These are phyloP conservation scores for Amblyopsis rosae DNA, from an alignment of 2,113 vertebrate species.

Conservation along the genomic window DNA sequence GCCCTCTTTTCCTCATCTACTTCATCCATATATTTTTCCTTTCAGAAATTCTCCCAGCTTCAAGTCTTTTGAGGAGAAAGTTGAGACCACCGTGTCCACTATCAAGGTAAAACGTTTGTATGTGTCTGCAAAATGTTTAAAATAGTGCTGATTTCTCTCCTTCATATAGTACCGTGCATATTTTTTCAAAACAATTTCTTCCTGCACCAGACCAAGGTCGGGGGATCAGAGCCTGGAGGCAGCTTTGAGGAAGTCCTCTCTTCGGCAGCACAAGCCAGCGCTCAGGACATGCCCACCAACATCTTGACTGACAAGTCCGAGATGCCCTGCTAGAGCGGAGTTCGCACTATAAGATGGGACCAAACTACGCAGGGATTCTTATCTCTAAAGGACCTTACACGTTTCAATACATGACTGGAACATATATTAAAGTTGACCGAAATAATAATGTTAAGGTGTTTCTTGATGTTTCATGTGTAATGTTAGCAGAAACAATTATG, in stretches of 20 bases:
- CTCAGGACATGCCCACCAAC: conserved; percentile 81
- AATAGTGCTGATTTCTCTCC: background rate
- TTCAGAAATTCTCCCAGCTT: conserved; percentile 95
- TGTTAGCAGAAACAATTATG: background rate
- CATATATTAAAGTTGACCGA: background rate
- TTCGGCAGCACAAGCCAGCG: conserved; percentile 89
- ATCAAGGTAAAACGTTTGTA: conserved; percentile 84
- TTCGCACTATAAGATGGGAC: background rate
- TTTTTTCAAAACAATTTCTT: background rate
- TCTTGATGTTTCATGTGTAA: background rate
- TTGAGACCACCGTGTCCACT: conserved; percentile 92
- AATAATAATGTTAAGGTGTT: background rate
- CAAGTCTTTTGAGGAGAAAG: conserved; percentile 96
- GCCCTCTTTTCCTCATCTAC: background rate
- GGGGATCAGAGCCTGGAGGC: conserved; percentile 76
- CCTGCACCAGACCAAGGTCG: conserved; percentile 86
- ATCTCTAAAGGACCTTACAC: conserved; percentile 8
- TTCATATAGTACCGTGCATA: background rate
- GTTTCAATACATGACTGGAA: conserved; percentile 4
- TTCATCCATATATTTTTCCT: conserved; percentile 14
- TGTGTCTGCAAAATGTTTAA: background rate
- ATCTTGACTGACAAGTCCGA: conserved; percentile 73
- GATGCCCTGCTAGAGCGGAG: conserved; percentile 75
- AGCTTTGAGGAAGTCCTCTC: conserved; percentile 96
- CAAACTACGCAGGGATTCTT: conserved; percentile 24